phyloP scores from a whole-genome alignment of 2,888 invertebrate genomes.

The Diarsia brunnea region DNA sequence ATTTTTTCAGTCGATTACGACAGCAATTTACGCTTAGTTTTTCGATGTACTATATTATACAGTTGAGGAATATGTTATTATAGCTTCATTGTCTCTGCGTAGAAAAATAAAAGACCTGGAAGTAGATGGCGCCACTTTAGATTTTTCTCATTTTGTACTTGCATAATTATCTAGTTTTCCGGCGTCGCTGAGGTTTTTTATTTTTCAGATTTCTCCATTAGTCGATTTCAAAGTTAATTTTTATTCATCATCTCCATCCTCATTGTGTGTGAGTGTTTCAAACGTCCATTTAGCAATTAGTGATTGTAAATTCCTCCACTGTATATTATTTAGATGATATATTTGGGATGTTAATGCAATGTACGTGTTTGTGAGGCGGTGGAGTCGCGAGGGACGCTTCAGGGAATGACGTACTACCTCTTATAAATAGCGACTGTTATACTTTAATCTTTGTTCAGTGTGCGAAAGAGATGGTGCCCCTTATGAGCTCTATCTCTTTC shows the following conservation, averaged over 20 bases:
- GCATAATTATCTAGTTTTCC: slow-evolving; percentile 22
- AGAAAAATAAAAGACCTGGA: slow-evolving; percentile 32
- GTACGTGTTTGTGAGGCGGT: slow-evolving; percentile 70
- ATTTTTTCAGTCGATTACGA: slow-evolving; percentile 83
- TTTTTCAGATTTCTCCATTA: slow-evolving; percentile 25
- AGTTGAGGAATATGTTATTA: slow-evolving; percentile 67
- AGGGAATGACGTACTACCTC: neutral
- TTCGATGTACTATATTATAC: slow-evolving; percentile 75
- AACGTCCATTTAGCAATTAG: slow-evolving; percentile 87
- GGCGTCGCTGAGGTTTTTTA: slow-evolving; percentile 38
- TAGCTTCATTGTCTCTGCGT: slow-evolving; percentile 34
- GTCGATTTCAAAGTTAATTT: slow-evolving; percentile 43
- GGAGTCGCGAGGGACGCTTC: slow-evolving; percentile 49
- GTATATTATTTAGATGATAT: slow-evolving; percentile 85
- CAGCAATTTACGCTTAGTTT: slow-evolving; percentile 77
- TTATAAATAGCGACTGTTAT: neutral
- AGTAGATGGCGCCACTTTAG: slow-evolving; percentile 36
- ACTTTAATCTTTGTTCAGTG: neutral
- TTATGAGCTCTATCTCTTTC: neutral
- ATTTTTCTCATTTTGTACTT: slow-evolving; percentile 41
- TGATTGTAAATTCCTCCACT: slow-evolving; percentile 86
- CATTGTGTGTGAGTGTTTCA: slow-evolving; percentile 73
- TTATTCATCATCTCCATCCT: slow-evolving; percentile 64
- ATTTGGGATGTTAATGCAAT: slow-evolving; percentile 80
- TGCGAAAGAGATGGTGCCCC: neutral